Evolutionary conservation across 2,113 vertebrate species (phyloP).

Genomic region (Larimichthys polyactis): DNA sequence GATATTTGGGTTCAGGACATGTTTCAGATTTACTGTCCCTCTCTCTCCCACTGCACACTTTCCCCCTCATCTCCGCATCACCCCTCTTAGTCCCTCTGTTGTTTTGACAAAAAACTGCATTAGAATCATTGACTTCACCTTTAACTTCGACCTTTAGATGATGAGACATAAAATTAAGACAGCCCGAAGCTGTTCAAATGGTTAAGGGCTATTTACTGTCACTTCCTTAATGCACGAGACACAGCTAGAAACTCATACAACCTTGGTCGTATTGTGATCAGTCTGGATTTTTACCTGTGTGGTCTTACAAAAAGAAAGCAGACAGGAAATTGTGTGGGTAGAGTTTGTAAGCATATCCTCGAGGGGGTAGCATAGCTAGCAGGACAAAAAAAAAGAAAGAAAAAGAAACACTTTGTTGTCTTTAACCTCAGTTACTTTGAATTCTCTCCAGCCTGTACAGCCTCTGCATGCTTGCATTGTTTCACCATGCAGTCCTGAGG

Average conservation of each 20-base stretch:
- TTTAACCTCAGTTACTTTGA: neutral
- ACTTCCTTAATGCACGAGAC: neutral
- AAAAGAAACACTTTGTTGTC: neutral
- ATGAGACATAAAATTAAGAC: slow-evolving; percentile 8
- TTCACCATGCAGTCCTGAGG: neutral
- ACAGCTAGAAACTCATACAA: neutral
- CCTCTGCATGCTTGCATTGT: neutral
- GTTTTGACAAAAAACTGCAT: too few species aligned
- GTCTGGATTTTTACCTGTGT: neutral
- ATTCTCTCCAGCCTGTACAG: neutral
- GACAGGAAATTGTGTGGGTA: neutral
- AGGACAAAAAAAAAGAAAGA: too few species aligned
- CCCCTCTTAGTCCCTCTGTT: too few species aligned
- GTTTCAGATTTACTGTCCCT: too few species aligned
- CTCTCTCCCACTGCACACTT: too few species aligned
- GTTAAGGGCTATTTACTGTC: neutral
- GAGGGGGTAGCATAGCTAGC: neutral
- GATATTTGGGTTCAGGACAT: too few species aligned
- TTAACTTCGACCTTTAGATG: neutral
- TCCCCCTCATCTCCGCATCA: too few species aligned
- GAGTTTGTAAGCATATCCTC: neutral
- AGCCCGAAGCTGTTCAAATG: slow-evolving; percentile 20
- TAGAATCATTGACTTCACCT: too few species aligned
- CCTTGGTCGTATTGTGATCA: neutral
- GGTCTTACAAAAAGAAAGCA: neutral